Percentiles rank a stretch among this genome's conserved stretches.
phyloP scores from a whole-genome alignment of 2,888 invertebrate species.

The Epiblema foenella region DNA sequence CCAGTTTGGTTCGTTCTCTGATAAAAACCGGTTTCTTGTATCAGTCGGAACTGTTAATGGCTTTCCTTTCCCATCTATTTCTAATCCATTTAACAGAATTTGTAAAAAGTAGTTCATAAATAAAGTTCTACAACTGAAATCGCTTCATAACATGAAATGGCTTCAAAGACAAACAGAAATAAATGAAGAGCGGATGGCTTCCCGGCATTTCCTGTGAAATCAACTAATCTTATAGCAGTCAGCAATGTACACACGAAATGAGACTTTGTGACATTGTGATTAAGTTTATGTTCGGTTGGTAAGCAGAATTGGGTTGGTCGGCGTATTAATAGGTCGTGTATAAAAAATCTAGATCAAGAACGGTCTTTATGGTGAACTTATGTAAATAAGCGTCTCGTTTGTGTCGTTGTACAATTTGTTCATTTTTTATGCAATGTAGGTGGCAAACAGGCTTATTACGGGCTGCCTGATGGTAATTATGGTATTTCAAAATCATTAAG shows the following conservation, averaged over 20 bases:
- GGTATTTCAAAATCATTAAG: no score
- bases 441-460: no score
- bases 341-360: slow-evolving; percentile 44
- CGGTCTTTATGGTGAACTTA: slow-evolving; percentile 36
- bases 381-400: slow-evolving; percentile 20
- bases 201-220: slow-evolving; percentile 43
- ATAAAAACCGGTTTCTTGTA: neutral
- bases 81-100: neutral
- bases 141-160: slow-evolving; percentile 10
- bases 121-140: slow-evolving; percentile 12
- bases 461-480: no score
- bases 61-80: slow-evolving; percentile 10
- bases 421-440: no score
- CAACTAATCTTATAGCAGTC: slow-evolving; percentile 38
- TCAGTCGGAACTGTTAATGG: slow-evolving; percentile 8
- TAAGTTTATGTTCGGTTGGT: neutral
- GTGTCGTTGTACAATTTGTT: neutral
- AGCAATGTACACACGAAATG: slow-evolving; percentile 7
- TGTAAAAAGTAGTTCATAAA: slow-evolving; percentile 7
- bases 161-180: slow-evolving; percentile 35
- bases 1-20: neutral
- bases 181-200: slow-evolving; percentile 28
- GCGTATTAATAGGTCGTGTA: slow-evolving; percentile 30
- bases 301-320: slow-evolving; percentile 5
- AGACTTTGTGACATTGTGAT: neutral